Evolutionary conservation across 1,140 invertebrate species (phyloP).

Genomic region (Macrobrachium nipponense): DNA sequence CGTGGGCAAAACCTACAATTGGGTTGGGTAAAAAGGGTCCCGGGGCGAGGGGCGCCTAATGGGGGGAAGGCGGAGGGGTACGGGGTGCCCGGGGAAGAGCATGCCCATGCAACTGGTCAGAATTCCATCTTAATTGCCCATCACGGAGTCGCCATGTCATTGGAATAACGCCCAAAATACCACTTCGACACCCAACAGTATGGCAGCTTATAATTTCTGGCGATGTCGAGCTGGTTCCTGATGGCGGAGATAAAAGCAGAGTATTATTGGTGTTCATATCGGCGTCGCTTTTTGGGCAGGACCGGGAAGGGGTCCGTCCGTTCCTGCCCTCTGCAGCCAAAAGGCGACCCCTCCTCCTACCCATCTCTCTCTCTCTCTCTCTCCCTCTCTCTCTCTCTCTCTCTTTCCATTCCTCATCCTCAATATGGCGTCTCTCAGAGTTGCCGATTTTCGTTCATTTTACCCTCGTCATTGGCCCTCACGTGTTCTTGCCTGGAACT

Average conservation of each 20-base stretch:
- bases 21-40: constrained; percentile 5
- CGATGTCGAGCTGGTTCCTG: constrained; percentile 31
- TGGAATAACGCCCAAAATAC: constrained; percentile 25
- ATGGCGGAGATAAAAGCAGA: constrained; percentile 38
- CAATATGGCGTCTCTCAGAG: background rate
- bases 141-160: constrained; percentile 25
- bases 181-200: constrained; percentile 43
- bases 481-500: too few species aligned
- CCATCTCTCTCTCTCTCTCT: constrained; percentile 20
- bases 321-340: background rate
- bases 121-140: constrained; percentile 36
- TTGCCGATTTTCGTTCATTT: constrained; percentile 7
- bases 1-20: constrained; percentile 22
- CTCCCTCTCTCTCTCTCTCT: constrained; percentile 18
- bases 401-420: background rate
- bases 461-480: background rate
- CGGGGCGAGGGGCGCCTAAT: too few species aligned
- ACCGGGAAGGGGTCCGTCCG: background rate
- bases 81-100: too few species aligned
- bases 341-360: background rate
- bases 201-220: constrained; percentile 54
- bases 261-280: constrained; percentile 40
- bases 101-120: constrained; percentile 2
- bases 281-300: constrained; percentile 15
- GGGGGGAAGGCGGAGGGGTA: background rate